Percentiles rank a stretch among this genome's conserved stretches.
phyloP scores from a whole-genome alignment of 2,113 vertebrate species.

The Gopherus evgoodei region DNA sequence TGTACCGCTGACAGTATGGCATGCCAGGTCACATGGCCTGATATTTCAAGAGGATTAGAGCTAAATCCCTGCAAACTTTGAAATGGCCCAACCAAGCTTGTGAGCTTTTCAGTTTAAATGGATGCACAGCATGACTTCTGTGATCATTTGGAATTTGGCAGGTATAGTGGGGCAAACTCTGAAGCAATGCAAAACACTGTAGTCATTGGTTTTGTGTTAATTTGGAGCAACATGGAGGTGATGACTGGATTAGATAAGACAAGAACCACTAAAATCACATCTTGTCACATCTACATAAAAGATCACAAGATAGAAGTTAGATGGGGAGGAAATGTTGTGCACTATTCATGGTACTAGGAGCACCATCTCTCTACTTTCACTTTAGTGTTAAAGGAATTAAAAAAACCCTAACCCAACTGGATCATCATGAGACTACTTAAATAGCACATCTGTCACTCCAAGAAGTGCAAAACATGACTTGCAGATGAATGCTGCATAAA shows the following conservation, averaged over 20 bases:
- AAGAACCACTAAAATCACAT: neutral
- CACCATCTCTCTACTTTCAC: neutral
- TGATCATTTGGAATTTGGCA: conserved; percentile 66
- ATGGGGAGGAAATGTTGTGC: neutral
- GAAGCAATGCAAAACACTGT: conserved; percentile 29
- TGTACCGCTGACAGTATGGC: conserved; percentile 65
- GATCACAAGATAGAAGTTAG: neutral
- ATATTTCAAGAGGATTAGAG: conserved; percentile 83
- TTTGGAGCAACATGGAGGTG: conserved; percentile 13
- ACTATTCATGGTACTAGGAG: neutral
- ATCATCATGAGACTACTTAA: neutral
- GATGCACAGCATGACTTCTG: conserved; percentile 63
- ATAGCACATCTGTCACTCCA: neutral
- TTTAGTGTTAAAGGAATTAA: neutral
- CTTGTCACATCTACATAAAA: neutral
- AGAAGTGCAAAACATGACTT: neutral
- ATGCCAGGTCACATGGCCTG: conserved; percentile 74
- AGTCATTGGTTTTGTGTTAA: conserved; percentile 23
- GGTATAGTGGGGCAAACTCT: conserved; percentile 28
- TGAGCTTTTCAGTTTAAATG: conserved; percentile 74
- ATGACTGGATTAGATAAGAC: neutral
- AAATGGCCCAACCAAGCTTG: conserved; percentile 75
- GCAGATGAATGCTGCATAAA: neutral
- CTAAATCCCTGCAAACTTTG: conserved; percentile 78
- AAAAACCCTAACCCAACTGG: neutral